Base-by-base conservation (phyloP, 2,113 vertebrate genomes). In the Malaclemys terrapin region DNA sequence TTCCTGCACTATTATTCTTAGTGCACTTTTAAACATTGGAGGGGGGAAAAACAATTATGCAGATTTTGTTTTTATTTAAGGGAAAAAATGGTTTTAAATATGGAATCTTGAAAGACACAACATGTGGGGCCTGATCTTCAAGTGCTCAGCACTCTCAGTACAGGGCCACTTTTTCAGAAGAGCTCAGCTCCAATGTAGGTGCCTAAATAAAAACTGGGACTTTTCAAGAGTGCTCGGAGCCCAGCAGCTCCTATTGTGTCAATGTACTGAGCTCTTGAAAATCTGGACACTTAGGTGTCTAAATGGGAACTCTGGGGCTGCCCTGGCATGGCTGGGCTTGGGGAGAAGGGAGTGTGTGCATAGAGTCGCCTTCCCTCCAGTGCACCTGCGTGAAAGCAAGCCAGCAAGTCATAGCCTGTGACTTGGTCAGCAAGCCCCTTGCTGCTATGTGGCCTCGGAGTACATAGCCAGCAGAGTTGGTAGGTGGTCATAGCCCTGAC, bases 151-250 rank as follows among this genome's bases (percentile, higher is more conserved):
- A 81, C 47, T 13, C 85, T 81, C 35, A 82, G 16, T 6, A 6
- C 19, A 49, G 4, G 7, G 35, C 10, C 72, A 81, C 29, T 3
- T 88, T 75, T 47, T 47, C 7, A 24, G 35, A 85, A 52, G 3
- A 89, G 45, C 45, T 45, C 84, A 59, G n/a, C 17, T 45, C 38
- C 50, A 50, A 9, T 3, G 7, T 47, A 89, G 83, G 65, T 45
- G 5, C n/a, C 6, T 0, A 1, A 4, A 6, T 22, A 90, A 50
- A 2, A 1, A n/a, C 35, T 54, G 29, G 5, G 13, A 20, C 20
- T 31, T 82, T 72, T 92, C 31, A 53, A 53, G 54, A 79, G 5
- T 27, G 4, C 53, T 81, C 35, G 76, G 85, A 88, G 27, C 80
- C 29, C 83, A 57, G 8, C 0, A 2, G 54, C 17, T 89, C 24